These are phyloP conservation scores for Dendrolimus houi DNA, from an alignment of 2,888 invertebrate species.

Conservation along the genomic window DNA sequence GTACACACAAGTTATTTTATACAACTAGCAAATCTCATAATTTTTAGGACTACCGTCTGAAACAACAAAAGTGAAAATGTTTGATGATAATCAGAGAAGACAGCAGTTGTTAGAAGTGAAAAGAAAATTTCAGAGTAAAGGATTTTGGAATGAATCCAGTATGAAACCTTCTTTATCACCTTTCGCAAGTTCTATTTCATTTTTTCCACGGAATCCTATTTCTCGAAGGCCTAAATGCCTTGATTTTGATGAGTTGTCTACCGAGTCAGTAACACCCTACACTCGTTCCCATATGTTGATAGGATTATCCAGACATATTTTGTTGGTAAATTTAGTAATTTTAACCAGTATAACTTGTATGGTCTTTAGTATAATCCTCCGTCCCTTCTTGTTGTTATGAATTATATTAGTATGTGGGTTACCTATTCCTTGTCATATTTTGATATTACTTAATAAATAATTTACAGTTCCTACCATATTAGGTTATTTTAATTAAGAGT, in stretches of 20 bases:
- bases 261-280: not conserved
- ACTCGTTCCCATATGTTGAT: not conserved
- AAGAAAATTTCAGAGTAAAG: constrained; percentile 43
- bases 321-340: not conserved
- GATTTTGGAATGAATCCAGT: constrained; percentile 48
- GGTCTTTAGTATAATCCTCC: not conserved
- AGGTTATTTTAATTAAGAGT: constrained; percentile 1
- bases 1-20: too few species aligned
- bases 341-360: constrained; percentile 3
- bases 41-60: too few species aligned
- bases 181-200: not conserved
- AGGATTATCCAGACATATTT: not conserved
- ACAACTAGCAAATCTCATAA: too few species aligned
- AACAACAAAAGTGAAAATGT: constrained; percentile 6
- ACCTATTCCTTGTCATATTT: too few species aligned
- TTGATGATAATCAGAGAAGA: constrained; percentile 36
- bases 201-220: not conserved
- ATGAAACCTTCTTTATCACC: constrained; percentile 11
- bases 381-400: constrained; percentile 3
- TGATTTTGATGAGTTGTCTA: not conserved
- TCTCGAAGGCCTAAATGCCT: not conserved
- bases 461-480: not conserved
- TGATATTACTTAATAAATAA: too few species aligned
- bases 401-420: not conserved
- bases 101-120: constrained; percentile 30